phyloP scores from a whole-genome alignment of 2,797 vertebrate genomes.

The Monodelphis domestica region DNA sequence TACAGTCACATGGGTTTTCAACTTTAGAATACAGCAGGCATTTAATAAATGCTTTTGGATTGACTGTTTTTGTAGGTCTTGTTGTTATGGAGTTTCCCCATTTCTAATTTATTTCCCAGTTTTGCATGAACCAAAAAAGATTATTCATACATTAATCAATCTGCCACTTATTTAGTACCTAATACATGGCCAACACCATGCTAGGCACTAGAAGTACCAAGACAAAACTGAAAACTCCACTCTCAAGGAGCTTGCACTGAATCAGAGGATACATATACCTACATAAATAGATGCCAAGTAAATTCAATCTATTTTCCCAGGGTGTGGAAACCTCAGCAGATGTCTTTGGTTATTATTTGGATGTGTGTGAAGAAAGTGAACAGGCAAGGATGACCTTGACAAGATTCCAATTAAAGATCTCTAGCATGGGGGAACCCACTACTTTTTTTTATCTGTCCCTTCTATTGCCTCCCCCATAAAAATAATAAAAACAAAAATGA shows the following conservation, averaged over 20 bases:
- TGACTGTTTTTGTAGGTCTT: background rate
- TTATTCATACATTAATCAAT: background rate
- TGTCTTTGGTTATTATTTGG: background rate
- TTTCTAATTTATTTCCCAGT: background rate
- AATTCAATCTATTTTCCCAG: background rate
- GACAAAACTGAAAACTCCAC: background rate
- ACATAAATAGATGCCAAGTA: background rate
- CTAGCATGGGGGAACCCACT: background rate
- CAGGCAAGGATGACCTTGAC: background rate
- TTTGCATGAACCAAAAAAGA: background rate
- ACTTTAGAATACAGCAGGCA: background rate
- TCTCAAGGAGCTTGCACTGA: background rate
- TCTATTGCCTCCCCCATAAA: background rate
- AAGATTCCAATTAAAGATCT: background rate
- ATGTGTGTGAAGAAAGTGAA: background rate
- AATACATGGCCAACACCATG: background rate
- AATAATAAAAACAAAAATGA: background rate
- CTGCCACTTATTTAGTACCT: background rate
- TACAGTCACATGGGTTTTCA: background rate
- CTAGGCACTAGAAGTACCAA: background rate
- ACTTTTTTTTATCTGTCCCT: background rate
- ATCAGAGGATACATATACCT: background rate
- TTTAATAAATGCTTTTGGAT: background rate
- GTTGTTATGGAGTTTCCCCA: background rate
- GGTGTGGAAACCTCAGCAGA: no score